Percentiles rank a stretch among this genome's conserved stretches.
These are phyloP conservation scores for Elaphurus davidianus DNA, from an alignment of 2,113 vertebrate species.

Conservation along the genomic window DNA sequence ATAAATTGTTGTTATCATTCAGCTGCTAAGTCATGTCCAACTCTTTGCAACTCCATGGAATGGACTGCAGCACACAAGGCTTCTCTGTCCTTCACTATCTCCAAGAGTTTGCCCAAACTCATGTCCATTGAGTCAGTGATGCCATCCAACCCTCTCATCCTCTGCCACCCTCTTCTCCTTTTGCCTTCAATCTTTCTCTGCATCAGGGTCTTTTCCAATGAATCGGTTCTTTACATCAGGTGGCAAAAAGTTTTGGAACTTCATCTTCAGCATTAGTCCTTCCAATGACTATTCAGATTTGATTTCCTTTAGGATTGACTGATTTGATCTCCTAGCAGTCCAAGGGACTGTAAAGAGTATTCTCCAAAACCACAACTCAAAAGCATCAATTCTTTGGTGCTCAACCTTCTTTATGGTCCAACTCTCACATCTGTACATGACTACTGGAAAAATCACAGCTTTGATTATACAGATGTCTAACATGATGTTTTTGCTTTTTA, in stretches of 20 bases:
- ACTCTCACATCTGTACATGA: neutral
- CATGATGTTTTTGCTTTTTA: neutral
- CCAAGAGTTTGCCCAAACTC: neutral
- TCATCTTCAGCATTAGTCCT: neutral
- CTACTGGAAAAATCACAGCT: neutral
- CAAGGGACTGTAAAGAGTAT: neutral
- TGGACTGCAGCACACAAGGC: neutral
- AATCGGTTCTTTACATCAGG: neutral
- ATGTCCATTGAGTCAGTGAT: neutral
- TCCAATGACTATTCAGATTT: neutral
- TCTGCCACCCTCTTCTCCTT: neutral
- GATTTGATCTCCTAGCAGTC: neutral
- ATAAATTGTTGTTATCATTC: neutral
- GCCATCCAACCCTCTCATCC: neutral
- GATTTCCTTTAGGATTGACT: neutral
- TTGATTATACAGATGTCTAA: neutral
- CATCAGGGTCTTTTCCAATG: neutral
- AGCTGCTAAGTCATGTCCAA: neutral
- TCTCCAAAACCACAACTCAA: neutral
- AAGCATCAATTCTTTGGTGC: neutral
- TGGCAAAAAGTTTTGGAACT: neutral
- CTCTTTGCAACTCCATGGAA: neutral
- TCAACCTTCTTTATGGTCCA: neutral
- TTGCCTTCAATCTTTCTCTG: neutral
- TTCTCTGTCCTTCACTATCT: neutral